phyloP scores from a whole-genome alignment of 2,888 invertebrate species.

The Alloplasta piceator region DNA sequence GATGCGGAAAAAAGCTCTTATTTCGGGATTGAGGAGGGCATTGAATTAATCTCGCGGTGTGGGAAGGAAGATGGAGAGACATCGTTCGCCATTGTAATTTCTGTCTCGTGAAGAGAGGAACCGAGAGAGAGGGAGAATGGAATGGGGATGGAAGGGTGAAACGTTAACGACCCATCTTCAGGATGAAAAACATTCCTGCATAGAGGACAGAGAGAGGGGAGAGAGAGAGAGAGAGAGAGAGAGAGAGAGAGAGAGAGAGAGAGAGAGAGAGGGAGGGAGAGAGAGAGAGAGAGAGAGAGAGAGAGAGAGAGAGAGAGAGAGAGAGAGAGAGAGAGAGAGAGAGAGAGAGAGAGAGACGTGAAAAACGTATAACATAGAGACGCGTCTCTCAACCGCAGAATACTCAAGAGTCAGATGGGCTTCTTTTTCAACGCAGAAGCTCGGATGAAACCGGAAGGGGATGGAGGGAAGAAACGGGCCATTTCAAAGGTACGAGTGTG shows the following conservation, averaged over 20 bases:
- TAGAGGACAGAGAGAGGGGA: neutral
- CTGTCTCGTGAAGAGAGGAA: neutral
- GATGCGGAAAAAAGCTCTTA: neutral
- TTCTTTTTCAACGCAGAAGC: neutral
- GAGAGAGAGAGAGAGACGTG: slow-evolving; percentile 7
- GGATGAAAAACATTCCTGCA: slow-evolving; percentile 26
- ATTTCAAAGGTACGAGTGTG: slow-evolving; percentile 27
- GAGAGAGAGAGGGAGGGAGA: neutral
- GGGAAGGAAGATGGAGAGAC: slow-evolving; percentile 19
- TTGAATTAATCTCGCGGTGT: slow-evolving; percentile 26
- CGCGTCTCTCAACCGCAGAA: neutral
- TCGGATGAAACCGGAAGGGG: neutral
- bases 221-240: neutral
- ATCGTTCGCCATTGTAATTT: slow-evolving; percentile 42
- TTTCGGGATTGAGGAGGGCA: slow-evolving; percentile 9
- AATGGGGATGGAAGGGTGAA: neutral
- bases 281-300: too few species aligned
- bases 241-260: neutral
- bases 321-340: neutral
- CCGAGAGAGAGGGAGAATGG: neutral
- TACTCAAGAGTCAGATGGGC: slow-evolving; percentile 25
- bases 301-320: neutral
- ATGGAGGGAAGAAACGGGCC: slow-evolving; percentile 10
- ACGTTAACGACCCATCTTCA: slow-evolving; percentile 36
- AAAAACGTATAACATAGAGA: slow-evolving; percentile 12